Base-by-base conservation (phyloP, 2,888 invertebrate genomes). In the Cryptocheilus praepositus region DNA sequence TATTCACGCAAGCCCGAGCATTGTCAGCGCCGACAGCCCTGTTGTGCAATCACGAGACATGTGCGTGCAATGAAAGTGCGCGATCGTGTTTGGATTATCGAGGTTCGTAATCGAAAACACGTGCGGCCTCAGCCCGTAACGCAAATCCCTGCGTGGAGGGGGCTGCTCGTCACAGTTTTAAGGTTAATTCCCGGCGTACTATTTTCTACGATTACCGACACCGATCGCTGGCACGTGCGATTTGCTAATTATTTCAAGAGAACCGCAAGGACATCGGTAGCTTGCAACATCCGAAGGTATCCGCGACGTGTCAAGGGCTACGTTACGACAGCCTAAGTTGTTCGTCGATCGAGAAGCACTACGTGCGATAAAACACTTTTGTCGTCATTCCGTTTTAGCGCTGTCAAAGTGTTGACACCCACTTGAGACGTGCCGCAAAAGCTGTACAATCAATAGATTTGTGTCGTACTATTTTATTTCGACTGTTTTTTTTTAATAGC, bases 51-150 rank as follows among this genome's bases (percentile, higher is more conserved):
- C 53, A 36, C 19, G 21, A 21, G 43, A 45, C 59, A 67, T 60
- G 64, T 57, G 76, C 54, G 67, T 54, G 67, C 65, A 62, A 74
- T 66, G 69, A 67, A 62, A 62, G 46, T 16, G 44, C 44, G 46
- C 52, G 54, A 66, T 66, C 70, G 69, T 71, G 78, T 79, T 78
- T 78, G 59, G 74, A 78, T 74, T 74, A 76, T 71, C 73, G 60
- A 66, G 66, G 64, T 43, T 60, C 59, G 57, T 63, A 70, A 79
- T 78, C 71, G 73, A 72, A 73, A 79, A 70, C 79, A 79, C 76
- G 70, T 78, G 71, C 43, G 78, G 66, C 67, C 70, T 70, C 58
- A 57, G 55, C 1, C 56, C 21, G 59, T 66, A 66, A 65, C 63
- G 63, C 68, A 62, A 69, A 65, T 1, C 2, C 36, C 7, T 11